Evolutionary conservation across 2,888 invertebrate species (phyloP).

Genomic region (Amphimallon solstitiale): DNA sequence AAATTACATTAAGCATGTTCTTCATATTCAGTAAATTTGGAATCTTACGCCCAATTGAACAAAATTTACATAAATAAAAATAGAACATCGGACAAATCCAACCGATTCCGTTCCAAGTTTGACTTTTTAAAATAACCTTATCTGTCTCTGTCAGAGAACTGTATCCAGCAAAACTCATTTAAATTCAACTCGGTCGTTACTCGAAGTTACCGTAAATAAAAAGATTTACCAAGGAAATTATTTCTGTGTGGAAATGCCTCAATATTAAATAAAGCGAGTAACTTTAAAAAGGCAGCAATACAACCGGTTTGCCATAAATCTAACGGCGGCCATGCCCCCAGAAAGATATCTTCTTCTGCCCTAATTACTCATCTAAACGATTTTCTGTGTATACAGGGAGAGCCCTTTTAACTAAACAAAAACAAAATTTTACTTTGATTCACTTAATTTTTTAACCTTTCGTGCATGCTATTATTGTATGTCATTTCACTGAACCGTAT

Average conservation of each 20-base stretch:
- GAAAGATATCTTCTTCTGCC: conserved; percentile 23
- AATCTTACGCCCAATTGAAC: conserved; percentile 14
- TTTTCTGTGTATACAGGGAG: conserved; percentile 18
- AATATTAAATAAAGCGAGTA: conserved; percentile 24
- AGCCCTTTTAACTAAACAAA: conserved; percentile 23
- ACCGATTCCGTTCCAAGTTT: conserved; percentile 9
- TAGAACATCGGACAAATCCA: neutral
- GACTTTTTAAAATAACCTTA: conserved; percentile 20
- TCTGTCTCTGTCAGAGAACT: conserved; percentile 23
- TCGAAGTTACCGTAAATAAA: conserved; percentile 32
- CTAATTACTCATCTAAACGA: conserved; percentile 25
- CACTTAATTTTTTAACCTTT: conserved; percentile 17
- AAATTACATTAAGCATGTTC: too few species aligned
- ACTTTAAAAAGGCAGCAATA: conserved; percentile 4
- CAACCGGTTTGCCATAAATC: conserved; percentile 19
- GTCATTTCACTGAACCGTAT: neutral
- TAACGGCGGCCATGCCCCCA: neutral
- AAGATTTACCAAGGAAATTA: conserved; percentile 28
- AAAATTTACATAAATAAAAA: conserved; percentile 24
- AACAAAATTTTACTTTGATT: conserved; percentile 26
- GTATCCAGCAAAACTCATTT: conserved; percentile 30
- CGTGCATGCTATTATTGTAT: neutral
- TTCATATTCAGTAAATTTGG: conserved; percentile 9
- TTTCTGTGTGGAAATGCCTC: conserved; percentile 20
- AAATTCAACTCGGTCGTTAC: conserved; percentile 29